Percentiles rank a stretch among this genome's conserved stretches.
These are phyloP conservation scores for Eulemur rufifrons DNA, from an alignment of 2,113 vertebrate species.

Conservation along the genomic window DNA sequence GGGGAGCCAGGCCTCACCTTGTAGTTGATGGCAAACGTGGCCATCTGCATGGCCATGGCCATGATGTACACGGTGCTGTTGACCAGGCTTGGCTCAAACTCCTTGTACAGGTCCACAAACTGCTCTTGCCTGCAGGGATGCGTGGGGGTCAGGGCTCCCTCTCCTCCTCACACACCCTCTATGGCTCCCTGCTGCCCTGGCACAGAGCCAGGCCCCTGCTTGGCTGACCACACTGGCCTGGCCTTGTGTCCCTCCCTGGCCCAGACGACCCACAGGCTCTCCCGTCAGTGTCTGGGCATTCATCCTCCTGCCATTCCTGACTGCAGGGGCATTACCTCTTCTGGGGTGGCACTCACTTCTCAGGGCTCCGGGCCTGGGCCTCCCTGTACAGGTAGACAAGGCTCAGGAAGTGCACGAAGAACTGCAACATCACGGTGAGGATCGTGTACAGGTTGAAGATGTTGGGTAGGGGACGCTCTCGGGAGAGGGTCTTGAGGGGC, in stretches of 20 bases:
- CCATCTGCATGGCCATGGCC: slow-evolving; percentile 99
- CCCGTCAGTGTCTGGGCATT: rapidly evolving
- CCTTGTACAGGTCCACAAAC: slow-evolving; percentile 96
- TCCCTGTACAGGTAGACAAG: slow-evolving; percentile 93
- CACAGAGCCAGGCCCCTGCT: neutral
- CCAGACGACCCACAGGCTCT: neutral
- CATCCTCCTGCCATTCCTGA: neutral
- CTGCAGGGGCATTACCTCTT: neutral
- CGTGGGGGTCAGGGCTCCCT: neutral
- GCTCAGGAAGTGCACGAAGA: slow-evolving; percentile 95
- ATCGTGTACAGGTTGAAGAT: slow-evolving; percentile 98
- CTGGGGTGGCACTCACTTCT: slow-evolving; percentile 84
- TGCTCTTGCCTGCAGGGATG: slow-evolving; percentile 85
- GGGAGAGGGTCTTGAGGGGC: slow-evolving; percentile 96
- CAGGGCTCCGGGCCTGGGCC: slow-evolving; percentile 90
- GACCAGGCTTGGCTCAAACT: slow-evolving; percentile 96
- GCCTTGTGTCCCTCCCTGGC: neutral
- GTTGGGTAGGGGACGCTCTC: slow-evolving; percentile 95
- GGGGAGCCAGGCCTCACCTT: slow-evolving; percentile 84
- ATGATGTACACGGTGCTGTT: slow-evolving; percentile 99
- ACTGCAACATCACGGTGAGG: slow-evolving; percentile 95
- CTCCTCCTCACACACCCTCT: neutral
- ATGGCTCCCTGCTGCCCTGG: rapidly evolving
- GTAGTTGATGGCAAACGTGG: slow-evolving; percentile 98
- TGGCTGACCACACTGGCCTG: neutral